phyloP scores from a whole-genome alignment of 2,113 vertebrate species.

The Albula glossodonta region DNA sequence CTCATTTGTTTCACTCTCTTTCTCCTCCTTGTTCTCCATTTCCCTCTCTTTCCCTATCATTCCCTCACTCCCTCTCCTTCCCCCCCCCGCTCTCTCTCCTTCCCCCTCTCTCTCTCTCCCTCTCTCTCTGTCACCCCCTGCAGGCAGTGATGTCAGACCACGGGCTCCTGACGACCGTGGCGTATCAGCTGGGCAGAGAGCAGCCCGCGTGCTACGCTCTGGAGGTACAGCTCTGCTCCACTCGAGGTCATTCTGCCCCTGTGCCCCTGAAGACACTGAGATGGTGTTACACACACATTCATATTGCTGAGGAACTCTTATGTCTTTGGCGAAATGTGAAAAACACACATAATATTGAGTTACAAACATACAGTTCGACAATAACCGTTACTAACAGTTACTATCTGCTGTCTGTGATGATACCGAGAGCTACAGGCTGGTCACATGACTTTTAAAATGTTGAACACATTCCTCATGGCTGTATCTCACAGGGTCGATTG shows the following conservation, averaged over 20 bases:
- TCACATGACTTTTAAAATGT: not conserved
- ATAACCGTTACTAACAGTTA: too few relatives aligned
- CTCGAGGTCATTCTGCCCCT: not conserved
- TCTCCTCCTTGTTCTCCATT: too few relatives aligned
- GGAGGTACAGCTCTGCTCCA: conserved; percentile 74
- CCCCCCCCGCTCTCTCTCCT: too few relatives aligned
- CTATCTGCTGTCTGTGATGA: too few relatives aligned
- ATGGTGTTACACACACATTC: not conserved
- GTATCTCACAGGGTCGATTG: not conserved
- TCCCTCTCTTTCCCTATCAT: too few relatives aligned
- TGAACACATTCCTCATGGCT: not conserved
- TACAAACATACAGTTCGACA: too few relatives aligned
- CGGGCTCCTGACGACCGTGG: conserved; percentile 91
- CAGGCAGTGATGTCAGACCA: conserved; percentile 87
- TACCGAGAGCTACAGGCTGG: not conserved
- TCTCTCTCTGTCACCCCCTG: not conserved
- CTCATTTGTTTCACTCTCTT: too few relatives aligned
- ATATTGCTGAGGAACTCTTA: too few relatives aligned
- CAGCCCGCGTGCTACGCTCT: conserved; percentile 83
- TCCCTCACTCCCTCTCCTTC: too few relatives aligned
- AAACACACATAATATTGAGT: too few relatives aligned
- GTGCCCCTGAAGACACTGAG: not conserved
- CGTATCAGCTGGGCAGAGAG: conserved; percentile 86
- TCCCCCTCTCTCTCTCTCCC: not conserved
- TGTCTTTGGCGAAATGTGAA: too few relatives aligned